Base-by-base conservation (phyloP, 2,888 invertebrate genomes). In the Acanthosoma haemorrhoidale region DNA sequence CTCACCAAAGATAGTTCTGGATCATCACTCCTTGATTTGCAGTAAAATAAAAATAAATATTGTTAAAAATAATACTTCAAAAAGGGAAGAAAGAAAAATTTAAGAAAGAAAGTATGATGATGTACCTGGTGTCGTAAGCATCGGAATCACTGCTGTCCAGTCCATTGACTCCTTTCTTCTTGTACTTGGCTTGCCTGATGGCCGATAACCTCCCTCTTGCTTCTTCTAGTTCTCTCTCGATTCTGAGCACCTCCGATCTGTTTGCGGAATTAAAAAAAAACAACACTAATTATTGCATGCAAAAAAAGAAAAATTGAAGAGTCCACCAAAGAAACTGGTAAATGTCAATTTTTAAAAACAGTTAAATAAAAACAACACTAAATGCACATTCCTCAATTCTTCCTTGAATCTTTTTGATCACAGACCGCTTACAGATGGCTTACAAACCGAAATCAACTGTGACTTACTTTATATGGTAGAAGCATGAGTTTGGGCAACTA, bases 121-220 rank as follows among this genome's bases (percentile, higher is more conserved):
- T 41, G 6, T 59, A 73, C 72, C 72, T 71, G 25, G 68, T 67
- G 38, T 70, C 72, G 38, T 71, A 71, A 15, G 59, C 64, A 21
- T 73, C 72, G 4, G 75, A 73, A 31, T 74, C 76, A 73, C 77
- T 77, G 6, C 76, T 77, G 68, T 77, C 78, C 6, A 75, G 74
- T 68, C 78, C 78, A 34, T 67, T 67, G n/a, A 57, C 6, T 51
- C 76, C 76, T 74, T 87, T 86, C 70, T 87, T 83, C 78, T 89
- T 90, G 80, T 97, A 96, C 79, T 96, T 94, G 34, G 95, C 95
- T 77, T 95, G 94, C 6, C 96, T 85, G 77, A 99, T 94, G 57
- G 92, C 92, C 1, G 92, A 93, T 68, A 99, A 84, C 69, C 92
- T 87, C 38, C 91, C 90, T 61, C 97, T 85, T 0, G 99, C 99